Evolutionary conservation across 2,113 vertebrate species (phyloP), one percentile per base, ranked within the genome.

Genomic region (Eublepharis macularius): DNA sequence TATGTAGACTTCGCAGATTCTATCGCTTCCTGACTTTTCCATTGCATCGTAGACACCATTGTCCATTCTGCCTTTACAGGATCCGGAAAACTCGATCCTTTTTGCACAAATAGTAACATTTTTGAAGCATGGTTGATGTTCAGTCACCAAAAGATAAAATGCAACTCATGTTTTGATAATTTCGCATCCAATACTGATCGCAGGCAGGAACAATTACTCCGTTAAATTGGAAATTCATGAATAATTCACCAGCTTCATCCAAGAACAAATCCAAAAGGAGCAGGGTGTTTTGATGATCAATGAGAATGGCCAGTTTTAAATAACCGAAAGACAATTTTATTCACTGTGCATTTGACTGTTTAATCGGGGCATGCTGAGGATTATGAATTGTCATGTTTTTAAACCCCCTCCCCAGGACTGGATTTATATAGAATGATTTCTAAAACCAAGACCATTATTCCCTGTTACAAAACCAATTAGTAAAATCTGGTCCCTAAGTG

Each of bases 121-220:
- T 63, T 41, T 21, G 65, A 80, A 51, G 45, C 54, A 34, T 32
- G 29, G 41, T 73, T 32, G 68, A 85, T 80, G 76, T 47, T 66
- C 76, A 73, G 34, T 80, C 76, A 63, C 41, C 5, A 41, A 73
- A 73, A 72, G 43, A 85, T 80, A 85, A 85, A 85, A 85, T 9
- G 41, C 21, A 36, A 63, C 77, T 85, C 54, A 72, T 79, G 76
- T 85, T 85, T 70, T 79, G 83, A 79, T 79, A 79, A 79, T 85
- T 79, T 45, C 76, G 68, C 68, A 85, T 79, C 68, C 54, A 51
- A 72, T 36, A 29, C 83, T 72, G 76, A 85, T 85, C 66, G 39
- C 76, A 19, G 41, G 51, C 68, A 85, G 73, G 76, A 85, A 85
- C 77, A 85, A 85, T 85, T 72, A 85, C 84, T 80, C 84, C 34